Evolutionary conservation across 1,140 invertebrate genomes (phyloP).

Genomic region (Phymorhynchus buccinoides): DNA sequence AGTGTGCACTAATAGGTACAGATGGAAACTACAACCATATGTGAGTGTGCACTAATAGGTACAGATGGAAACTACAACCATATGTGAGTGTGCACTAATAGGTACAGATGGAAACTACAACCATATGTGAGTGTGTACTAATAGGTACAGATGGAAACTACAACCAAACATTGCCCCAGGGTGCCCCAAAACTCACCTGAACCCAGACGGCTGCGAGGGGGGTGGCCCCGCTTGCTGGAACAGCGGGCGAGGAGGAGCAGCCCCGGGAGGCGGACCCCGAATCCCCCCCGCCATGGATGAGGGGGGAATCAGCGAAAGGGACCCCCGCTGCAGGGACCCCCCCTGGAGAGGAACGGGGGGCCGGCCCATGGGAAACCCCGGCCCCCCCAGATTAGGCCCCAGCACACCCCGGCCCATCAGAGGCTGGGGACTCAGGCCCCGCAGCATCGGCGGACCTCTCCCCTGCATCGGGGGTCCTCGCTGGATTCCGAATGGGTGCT

Average conservation of each 20-base stretch:
- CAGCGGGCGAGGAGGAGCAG: not conserved
- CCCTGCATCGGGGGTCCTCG: not conserved
- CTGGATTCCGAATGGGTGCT: not conserved
- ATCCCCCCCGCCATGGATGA: not conserved
- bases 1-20: too few relatives aligned
- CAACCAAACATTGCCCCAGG: too few relatives aligned
- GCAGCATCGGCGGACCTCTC: not conserved
- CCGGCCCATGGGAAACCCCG: not conserved
- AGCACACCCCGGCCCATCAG: not conserved
- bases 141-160: too few relatives aligned
- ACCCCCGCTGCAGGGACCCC: not conserved
- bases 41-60: too few relatives aligned
- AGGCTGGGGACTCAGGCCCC: not conserved
- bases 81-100: too few relatives aligned
- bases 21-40: too few relatives aligned
- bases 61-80: too few relatives aligned
- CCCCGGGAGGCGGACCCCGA: too few relatives aligned
- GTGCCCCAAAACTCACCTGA: not conserved
- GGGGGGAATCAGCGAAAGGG: not conserved
- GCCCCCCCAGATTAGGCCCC: slow-evolving; percentile 1
- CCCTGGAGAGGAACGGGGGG: not conserved
- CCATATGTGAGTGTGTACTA: too few relatives aligned
- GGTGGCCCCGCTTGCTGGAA: not conserved
- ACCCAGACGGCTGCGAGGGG: not conserved
- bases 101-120: too few relatives aligned